Percentiles rank a stretch among this genome's conserved stretches.
phyloP scores from a whole-genome alignment of 2,113 vertebrate species.

The Sprattus sprattus region DNA sequence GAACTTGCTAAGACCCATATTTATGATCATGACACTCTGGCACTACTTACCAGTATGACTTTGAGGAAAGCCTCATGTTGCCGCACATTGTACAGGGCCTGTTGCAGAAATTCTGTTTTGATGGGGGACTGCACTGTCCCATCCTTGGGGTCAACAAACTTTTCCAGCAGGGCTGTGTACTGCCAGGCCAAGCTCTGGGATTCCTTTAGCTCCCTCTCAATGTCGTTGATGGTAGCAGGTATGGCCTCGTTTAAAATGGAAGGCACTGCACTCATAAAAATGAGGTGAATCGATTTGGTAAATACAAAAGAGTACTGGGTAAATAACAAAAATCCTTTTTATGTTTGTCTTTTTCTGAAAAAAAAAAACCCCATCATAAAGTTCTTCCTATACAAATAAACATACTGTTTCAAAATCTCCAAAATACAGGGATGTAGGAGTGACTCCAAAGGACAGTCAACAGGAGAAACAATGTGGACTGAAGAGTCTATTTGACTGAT shows the following conservation, averaged over 20 bases:
- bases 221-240: constrained; percentile 54
- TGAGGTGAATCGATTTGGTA: background rate
- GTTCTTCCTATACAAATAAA: too few species aligned
- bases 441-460: too few species aligned
- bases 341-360: too few species aligned
- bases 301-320: background rate
- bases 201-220: constrained; percentile 66
- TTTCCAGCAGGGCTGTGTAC: constrained; percentile 83
- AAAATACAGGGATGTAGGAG: too few species aligned
- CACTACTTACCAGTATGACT: constrained; percentile 80
- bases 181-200: constrained; percentile 67
- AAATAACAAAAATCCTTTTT: background rate
- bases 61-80: constrained; percentile 85
- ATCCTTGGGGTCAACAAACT: constrained; percentile 28
- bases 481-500: too few species aligned
- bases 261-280: constrained; percentile 70
- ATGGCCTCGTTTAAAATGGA: constrained; percentile 71
- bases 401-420: too few species aligned
- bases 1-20: background rate
- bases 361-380: too few species aligned
- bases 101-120: constrained; percentile 66
- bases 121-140: constrained; percentile 32
- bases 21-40: background rate
- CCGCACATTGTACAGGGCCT: constrained; percentile 81
- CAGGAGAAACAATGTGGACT: too few species aligned